Evolutionary conservation across 92 coral and sea anemone genomes (phyloP).

Genomic region (Umimayanthus chanpuru): DNA sequence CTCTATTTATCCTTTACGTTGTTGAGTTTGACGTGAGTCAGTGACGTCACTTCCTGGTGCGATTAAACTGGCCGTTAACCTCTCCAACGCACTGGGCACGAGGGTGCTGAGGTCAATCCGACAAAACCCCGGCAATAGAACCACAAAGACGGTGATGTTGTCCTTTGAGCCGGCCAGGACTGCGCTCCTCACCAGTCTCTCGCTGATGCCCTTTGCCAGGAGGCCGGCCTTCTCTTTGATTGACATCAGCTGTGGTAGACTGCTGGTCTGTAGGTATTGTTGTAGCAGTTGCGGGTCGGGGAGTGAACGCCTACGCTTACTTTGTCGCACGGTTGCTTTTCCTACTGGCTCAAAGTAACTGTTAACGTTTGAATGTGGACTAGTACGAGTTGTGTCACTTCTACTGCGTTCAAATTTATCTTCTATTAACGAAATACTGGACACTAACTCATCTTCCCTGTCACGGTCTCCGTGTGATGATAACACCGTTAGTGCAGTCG

Average conservation of each 20-base stretch:
- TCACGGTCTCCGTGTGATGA: slow-evolving; percentile 7
- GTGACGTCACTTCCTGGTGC: background rate
- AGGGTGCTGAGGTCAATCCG: slow-evolving; percentile 64
- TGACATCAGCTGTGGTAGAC: slow-evolving; percentile 36
- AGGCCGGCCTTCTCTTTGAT: slow-evolving; percentile 74
- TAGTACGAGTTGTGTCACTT: background rate
- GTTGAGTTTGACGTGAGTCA: background rate
- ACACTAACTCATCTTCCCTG: background rate
- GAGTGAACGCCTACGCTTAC: slow-evolving; percentile 63
- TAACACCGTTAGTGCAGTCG: background rate
- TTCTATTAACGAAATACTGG: background rate
- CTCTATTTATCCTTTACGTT: no score
- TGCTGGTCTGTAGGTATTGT: slow-evolving; percentile 19
- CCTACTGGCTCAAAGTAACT: background rate
- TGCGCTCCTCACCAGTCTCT: slow-evolving; percentile 89
- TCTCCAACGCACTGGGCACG: slow-evolving; percentile 49
- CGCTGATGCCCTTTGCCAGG: slow-evolving; percentile 76
- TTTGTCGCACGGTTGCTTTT: background rate
- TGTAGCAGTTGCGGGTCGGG: slow-evolving; percentile 61
- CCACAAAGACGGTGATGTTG: slow-evolving; percentile 76
- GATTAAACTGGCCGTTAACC: background rate
- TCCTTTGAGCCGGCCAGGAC: slow-evolving; percentile 86
- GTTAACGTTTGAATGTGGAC: background rate
- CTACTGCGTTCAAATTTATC: background rate
- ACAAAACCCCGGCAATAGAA: slow-evolving; percentile 89